Percentiles rank a stretch among this genome's conserved stretches.
These are phyloP conservation scores for Thymelicus lineola DNA, from an alignment of 2,888 invertebrate genomes.

Conservation along the genomic window DNA sequence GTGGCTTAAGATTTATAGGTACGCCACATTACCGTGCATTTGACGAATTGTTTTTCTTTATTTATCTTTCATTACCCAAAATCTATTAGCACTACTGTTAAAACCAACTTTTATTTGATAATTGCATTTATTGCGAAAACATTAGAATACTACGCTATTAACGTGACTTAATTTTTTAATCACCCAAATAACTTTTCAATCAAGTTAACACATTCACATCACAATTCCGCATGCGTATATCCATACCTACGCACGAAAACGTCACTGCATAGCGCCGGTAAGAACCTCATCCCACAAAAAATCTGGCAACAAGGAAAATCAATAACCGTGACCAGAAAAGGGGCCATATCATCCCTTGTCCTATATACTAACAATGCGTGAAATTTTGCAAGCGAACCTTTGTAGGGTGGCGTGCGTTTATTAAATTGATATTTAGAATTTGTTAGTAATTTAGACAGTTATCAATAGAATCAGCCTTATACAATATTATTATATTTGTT, in stretches of 20 bases:
- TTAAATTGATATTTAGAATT: slow-evolving; percentile 5
- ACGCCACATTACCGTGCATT: no score
- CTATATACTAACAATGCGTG: slow-evolving; percentile 15
- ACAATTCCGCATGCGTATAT: neutral
- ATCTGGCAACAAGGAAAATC: slow-evolving; percentile 7
- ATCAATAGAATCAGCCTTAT: neutral
- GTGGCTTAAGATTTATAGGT: no score
- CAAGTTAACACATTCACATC: no score
- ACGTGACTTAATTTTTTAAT: no score
- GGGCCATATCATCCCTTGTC: slow-evolving; percentile 14
- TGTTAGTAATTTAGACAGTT: neutral
- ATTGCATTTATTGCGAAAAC: no score
- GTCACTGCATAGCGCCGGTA: neutral
- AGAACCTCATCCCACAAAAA: slow-evolving; percentile 16
- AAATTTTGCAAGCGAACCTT: slow-evolving; percentile 14
- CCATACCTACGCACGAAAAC: neutral
- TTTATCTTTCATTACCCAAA: no score
- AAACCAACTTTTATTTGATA: no score
- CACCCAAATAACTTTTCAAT: no score
- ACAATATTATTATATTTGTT: no score
- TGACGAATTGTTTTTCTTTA: no score
- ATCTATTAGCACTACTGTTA: no score
- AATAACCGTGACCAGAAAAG: slow-evolving; percentile 10
- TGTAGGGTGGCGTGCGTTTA: slow-evolving; percentile 2
- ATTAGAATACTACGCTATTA: no score